Evolutionary conservation across 2,113 vertebrate species (phyloP).

Genomic region (Nesogale talazaci): DNA sequence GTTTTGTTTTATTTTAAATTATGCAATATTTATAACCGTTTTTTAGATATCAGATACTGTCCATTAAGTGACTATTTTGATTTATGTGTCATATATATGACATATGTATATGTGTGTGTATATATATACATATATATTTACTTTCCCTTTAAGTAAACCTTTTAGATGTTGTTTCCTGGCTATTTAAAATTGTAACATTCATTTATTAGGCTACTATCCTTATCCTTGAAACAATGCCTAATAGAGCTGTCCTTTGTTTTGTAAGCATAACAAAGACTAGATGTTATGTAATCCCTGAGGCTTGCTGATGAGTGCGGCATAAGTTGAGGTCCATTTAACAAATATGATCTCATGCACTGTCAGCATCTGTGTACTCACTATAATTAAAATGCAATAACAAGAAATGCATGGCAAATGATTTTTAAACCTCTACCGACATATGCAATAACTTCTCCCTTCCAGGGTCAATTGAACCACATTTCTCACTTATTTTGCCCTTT

Average conservation of each 20-base stretch:
- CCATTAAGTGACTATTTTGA: too few relatives aligned
- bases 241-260: conserved; percentile 26
- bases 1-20: too few relatives aligned
- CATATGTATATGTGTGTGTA: too few relatives aligned
- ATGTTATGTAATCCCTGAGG: conserved; percentile 16
- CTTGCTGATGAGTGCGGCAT: conserved; percentile 67
- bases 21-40: neutral
- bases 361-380: conserved; percentile 77
- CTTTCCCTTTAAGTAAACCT: neutral
- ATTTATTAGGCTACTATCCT: conserved; percentile 3
- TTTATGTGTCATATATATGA: too few relatives aligned
- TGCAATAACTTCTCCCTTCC: conserved; percentile 69
- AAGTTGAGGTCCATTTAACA: conserved; percentile 79
- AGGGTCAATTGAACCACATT: conserved; percentile 68
- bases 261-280: conserved; percentile 48
- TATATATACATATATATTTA: too few relatives aligned
- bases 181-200: neutral
- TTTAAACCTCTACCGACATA: conserved; percentile 71
- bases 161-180: conserved; percentile 23
- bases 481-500: conserved; percentile 56
- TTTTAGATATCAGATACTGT: neutral
- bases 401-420: conserved; percentile 70
- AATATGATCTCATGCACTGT: conserved; percentile 79
- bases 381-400: conserved; percentile 80
- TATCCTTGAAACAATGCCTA: conserved; percentile 44